Conservation (phyloP, 2,113 vertebrate species). For the Paracanthobrama guichenoti region DNA sequence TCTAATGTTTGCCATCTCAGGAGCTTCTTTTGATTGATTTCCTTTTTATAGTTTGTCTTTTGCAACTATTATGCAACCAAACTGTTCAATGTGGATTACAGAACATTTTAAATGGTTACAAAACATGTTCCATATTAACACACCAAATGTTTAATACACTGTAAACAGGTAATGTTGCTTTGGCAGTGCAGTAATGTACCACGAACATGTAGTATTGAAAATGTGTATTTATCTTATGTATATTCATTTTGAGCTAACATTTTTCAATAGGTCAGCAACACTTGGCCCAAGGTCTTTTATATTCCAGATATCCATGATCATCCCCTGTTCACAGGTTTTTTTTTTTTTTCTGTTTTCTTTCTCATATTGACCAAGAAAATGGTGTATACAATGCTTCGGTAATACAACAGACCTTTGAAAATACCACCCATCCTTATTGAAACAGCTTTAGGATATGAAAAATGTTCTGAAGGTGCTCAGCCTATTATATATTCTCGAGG, state of each 20-base stretch:
- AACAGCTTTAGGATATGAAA: slow-evolving; percentile 1
- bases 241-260: background rate
- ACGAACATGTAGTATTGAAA: no score
- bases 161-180: background rate
- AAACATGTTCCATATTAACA: background rate
- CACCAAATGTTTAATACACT: background rate
- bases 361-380: background rate
- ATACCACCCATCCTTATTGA: background rate
- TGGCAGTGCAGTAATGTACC: background rate
- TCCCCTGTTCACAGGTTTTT: background rate
- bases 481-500: background rate
- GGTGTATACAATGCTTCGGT: background rate
- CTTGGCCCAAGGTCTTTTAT: background rate
- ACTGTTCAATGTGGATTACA: background rate
- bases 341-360: background rate
- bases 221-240: background rate
- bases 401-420: background rate
- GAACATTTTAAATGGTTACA: background rate
- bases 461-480: background rate
- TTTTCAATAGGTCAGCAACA: background rate
- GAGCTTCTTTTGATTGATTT: background rate
- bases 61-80: background rate
- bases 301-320: background rate
- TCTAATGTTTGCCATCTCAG: slow-evolving; percentile 7
- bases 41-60: background rate